phyloP scores from a whole-genome alignment of 2,113 vertebrate genomes.

The Hystrix cristata region DNA sequence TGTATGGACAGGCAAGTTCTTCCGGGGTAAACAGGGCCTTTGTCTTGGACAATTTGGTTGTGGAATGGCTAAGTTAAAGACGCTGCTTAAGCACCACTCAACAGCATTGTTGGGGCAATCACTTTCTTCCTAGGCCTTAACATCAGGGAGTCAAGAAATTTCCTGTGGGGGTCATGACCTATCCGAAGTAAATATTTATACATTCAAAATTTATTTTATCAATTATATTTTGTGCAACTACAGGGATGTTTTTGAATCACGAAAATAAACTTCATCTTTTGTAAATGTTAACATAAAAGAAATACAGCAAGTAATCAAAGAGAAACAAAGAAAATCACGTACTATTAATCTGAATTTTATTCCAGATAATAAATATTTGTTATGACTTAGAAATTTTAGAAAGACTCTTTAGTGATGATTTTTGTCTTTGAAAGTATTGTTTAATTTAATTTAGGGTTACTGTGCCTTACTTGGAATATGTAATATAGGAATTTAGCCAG shows the following conservation, averaged over 20 bases:
- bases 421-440: slow-evolving; percentile 30
- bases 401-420: neutral
- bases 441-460: neutral
- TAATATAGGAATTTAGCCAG: neutral
- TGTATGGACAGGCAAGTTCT: neutral
- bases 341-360: neutral
- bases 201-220: neutral
- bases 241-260: neutral
- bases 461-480: neutral
- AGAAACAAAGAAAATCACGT: neutral
- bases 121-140: neutral
- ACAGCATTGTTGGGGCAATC: neutral
- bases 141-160: neutral
- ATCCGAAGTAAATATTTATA: neutral
- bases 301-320: neutral
- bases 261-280: neutral
- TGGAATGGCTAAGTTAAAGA: neutral
- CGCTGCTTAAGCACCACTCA: neutral
- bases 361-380: neutral
- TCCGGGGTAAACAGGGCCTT: neutral
- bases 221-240: neutral
- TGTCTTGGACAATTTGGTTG: neutral
- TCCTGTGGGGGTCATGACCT: neutral
- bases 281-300: neutral
- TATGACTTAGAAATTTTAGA: slow-evolving; percentile 31